Conservation (phyloP, 2,113 vertebrate species). For the Oostethus manadensis region DNA sequence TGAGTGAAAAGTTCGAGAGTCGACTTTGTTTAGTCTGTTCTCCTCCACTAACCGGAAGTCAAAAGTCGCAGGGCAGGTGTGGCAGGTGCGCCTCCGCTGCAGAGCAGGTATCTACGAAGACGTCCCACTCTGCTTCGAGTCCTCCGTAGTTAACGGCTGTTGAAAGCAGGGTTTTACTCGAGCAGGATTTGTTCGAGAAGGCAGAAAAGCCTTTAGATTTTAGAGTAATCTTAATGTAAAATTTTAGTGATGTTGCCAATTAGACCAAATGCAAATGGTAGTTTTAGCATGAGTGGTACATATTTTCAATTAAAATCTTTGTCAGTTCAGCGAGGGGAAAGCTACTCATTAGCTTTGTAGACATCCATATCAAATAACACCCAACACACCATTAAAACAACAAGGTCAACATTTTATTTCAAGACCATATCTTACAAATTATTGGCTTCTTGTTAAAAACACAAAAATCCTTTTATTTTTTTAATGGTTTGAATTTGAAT, state of each 20-base stretch:
- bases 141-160: neutral
- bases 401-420: constrained; percentile 58
- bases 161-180: too few species aligned
- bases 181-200: too few species aligned
- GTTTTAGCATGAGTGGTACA: neutral
- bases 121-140: neutral
- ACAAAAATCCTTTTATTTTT: constrained; percentile 26
- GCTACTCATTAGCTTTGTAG: too few species aligned
- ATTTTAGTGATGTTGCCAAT: too few species aligned
- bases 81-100: neutral
- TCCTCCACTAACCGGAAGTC: neutral
- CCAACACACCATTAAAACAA: constrained; percentile 28
- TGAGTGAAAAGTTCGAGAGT: neutral
- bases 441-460: constrained; percentile 42
- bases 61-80: neutral
- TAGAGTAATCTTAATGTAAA: too few species aligned
- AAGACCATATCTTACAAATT: constrained; percentile 46
- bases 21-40: neutral
- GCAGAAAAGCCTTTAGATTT: too few species aligned
- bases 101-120: too few species aligned
- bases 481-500: neutral
- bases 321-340: too few species aligned
- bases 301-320: too few species aligned
- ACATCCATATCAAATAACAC: neutral
- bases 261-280: neutral